Base-by-base conservation (phyloP, 2,797 vertebrate genomes). In the Hozukius guyotensis region DNA sequence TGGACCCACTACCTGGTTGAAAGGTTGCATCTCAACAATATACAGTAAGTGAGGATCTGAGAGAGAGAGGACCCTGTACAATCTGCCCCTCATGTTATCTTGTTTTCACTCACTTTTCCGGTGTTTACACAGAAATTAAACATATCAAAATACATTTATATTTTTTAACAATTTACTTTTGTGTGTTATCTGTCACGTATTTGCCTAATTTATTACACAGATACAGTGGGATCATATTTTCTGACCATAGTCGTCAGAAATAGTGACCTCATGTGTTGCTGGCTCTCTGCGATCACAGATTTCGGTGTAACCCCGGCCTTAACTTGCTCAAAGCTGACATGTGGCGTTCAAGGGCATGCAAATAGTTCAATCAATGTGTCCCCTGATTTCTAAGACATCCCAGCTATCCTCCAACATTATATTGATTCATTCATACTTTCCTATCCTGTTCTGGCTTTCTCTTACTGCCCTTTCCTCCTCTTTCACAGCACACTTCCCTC, bases 11-110 rank as follows among this genome's bases (percentile, higher is more conserved):
- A 81, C 69, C 79, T 77, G 82, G 72, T 74, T 66, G 53, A 75
- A 82, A 86, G 81, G 32, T 87, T 82, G 72, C 65, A 18, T 74
- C 57, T 67, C 14, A 75, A 66, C 65, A 52, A 70, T 36, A 59
- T 62, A 42, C 6, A 42, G 38, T 42, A n/a, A 79, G 67, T 69
- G 80, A 86, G 80, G 71, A 77, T 84, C n/a, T 27, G 38, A 25
- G 36, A 20, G 65, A 22, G 66, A 59, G 49, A 13, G 31, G 4
- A 62, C 22, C 22, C 36, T 7, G 8, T 64, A 36, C 34, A 77
- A 53, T 72, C 29, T 32, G 38, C 9, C n/a, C 14, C 55, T 34
- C 25, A 5, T 52, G 6, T 77, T 59, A 49, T 49, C 6, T 76
- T 75, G 22, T 62, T 78, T 78, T 75, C 16, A 38, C 16, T 83